These are phyloP conservation scores for Argyrosomus japonicus DNA, from an alignment of 2,113 vertebrate species.

Conservation along the genomic window DNA sequence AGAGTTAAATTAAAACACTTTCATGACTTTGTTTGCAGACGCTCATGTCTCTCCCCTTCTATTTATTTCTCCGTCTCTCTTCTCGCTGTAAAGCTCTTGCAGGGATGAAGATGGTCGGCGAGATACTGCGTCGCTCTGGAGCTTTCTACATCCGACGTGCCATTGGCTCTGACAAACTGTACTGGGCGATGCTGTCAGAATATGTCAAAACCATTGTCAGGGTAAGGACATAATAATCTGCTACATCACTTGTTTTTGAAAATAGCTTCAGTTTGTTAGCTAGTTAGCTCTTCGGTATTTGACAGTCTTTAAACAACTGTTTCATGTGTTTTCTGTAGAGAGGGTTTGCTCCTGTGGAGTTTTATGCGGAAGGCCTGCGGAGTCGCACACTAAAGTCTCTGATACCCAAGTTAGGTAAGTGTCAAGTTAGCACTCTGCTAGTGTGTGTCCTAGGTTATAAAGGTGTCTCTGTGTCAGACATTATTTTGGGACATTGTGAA, in stretches of 20 bases:
- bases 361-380: conserved; percentile 95
- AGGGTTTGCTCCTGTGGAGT: conserved; percentile 94
- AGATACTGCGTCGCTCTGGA: conserved; percentile 92
- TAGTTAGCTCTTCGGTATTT: neutral
- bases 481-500: neutral
- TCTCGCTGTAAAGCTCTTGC: conserved; percentile 87
- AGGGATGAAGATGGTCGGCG: conserved; percentile 93
- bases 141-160: conserved; percentile 96
- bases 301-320: neutral
- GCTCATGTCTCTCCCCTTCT: neutral
- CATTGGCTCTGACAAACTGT: conserved; percentile 93
- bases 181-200: conserved; percentile 96
- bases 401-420: conserved; percentile 91
- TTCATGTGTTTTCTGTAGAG: conserved; percentile 76
- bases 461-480: neutral
- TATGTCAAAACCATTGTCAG: conserved; percentile 93
- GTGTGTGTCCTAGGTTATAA: neutral
- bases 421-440: neutral
- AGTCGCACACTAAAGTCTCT: conserved; percentile 95
- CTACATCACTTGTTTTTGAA: neutral
- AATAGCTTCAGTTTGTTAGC: neutral
- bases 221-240: conserved; percentile 77
- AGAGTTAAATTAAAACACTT: neutral
- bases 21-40: neutral
- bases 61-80: fast-evolving